Conservation (phyloP, 2,113 vertebrate species). For the Engystomops pustulosus region DNA sequence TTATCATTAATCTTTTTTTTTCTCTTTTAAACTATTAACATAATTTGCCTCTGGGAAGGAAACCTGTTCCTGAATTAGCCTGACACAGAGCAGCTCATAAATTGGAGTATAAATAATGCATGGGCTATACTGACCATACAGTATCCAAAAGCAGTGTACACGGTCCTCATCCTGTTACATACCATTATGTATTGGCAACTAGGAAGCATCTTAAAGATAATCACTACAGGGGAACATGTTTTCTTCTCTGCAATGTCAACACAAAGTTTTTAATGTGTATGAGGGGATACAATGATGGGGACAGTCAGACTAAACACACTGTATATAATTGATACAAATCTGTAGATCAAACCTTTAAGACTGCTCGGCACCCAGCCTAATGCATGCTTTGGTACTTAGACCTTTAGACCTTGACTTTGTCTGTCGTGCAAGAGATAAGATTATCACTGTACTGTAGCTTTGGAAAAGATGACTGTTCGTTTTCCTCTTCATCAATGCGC, state of each 20-base stretch:
- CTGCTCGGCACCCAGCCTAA: no score
- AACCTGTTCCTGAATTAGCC: slow-evolving; percentile 34
- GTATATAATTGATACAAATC: no score
- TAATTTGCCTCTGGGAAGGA: slow-evolving; percentile 31
- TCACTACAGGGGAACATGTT: background rate
- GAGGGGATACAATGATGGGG: background rate
- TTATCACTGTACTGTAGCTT: no score
- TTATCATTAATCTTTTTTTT: slow-evolving; percentile 10
- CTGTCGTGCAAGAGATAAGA: no score
- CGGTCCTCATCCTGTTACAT: background rate
- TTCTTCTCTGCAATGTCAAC: background rate
- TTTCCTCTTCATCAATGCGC: no score
- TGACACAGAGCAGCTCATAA: slow-evolving; percentile 13
- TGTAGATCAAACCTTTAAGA: no score
- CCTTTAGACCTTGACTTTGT: no score
- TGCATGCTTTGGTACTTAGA: no score
- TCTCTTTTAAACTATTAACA: slow-evolving; percentile 42
- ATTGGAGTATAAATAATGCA: slow-evolving; percentile 18
- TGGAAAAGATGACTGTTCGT: no score
- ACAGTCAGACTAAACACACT: no score
- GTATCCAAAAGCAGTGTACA: background rate
- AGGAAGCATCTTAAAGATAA: background rate
- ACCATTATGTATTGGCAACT: background rate
- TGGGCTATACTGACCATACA: slow-evolving; percentile 2
- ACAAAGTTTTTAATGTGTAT: background rate